Base-by-base conservation (phyloP, 2,113 vertebrate genomes). In the Falcunculus frontatus region DNA sequence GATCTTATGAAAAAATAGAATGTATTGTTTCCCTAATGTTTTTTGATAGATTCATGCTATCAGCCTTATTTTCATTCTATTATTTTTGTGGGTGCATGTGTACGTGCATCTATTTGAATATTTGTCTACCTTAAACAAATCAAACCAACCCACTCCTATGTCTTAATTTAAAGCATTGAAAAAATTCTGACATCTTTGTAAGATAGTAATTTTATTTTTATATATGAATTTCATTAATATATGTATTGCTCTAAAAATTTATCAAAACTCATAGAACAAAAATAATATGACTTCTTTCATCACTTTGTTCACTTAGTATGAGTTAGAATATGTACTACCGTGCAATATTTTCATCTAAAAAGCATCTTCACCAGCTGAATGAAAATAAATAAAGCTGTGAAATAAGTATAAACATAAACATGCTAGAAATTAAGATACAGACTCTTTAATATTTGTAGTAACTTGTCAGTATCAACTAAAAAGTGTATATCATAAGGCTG, bases 401-500 rank as follows among this genome's bases (percentile, higher is more conserved):
- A 74, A 65, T 42, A 68, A 42, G 5, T 21, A 85, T 53, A 59
- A 56, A 56, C 2, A 27, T 21, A 79, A 72, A 37, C 53, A 49
- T 50, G 6, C 1, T 64, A 76, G 50, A 20, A 15, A 26, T 35
- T 52, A 55, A 26, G 15, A 11, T n/a, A 55, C 35, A 29, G 2
- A 30, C 12, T 60, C 8, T 11, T 57, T 69, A 37, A 11, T 69
- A 35, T 30, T 60, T 64, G 4, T 50, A 72, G 4, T 13, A 65
- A 29, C 26, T 62, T 74, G 1, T 41, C 7, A 44, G 33, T 53
- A 46, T 72, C 17, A 59, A 57, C 37, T 53, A 22, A 41, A 72
- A 72, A 10, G 1, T 18, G 1, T 25, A 26, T 73, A 46, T 84
- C 75, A 53, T 27, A 76, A 57, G 1, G 1, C 0, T n/a, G 0